Conservation (phyloP, 2,113 vertebrate genomes). For the Cynoglossus semilaevis region DNA sequence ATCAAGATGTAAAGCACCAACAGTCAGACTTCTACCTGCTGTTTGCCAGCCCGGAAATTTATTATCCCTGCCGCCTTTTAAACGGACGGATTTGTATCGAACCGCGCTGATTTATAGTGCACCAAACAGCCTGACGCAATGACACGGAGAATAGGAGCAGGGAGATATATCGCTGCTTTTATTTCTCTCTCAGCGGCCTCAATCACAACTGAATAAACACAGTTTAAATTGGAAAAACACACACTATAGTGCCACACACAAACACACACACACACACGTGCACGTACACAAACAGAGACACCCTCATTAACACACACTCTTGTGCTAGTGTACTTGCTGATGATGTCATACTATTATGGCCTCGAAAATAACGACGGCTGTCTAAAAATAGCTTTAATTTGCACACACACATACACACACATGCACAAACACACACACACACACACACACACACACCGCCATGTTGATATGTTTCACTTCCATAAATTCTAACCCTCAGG, state of each 20-base stretch:
- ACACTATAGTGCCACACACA: no score
- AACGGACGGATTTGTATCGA: slow-evolving; percentile 46
- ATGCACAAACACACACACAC: background rate
- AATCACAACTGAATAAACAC: slow-evolving; percentile 37
- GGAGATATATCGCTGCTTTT: slow-evolving; percentile 42
- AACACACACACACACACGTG: background rate
- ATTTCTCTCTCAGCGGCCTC: slow-evolving; percentile 26
- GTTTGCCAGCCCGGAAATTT: slow-evolving; percentile 36
- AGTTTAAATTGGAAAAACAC: slow-evolving; percentile 1
- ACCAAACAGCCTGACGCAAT: slow-evolving; percentile 9
- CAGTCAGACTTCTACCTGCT: slow-evolving; percentile 45
- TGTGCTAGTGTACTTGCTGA: no score
- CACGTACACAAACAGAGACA: slow-evolving; percentile 12
- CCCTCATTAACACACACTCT: background rate
- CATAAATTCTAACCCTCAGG: background rate
- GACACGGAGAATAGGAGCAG: slow-evolving; percentile 8
- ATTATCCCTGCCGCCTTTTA: slow-evolving; percentile 53
- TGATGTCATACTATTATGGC: slow-evolving; percentile 9
- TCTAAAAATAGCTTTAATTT: slow-evolving; percentile 18
- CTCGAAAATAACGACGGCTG: slow-evolving; percentile 16
- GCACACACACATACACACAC: background rate
- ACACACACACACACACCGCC: background rate
- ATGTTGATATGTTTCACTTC: slow-evolving; percentile 6
- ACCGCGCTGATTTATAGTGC: slow-evolving; percentile 38
- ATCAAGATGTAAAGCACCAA: slow-evolving; percentile 43